Evolutionary conservation across 2,888 invertebrate genomes (phyloP).

Genomic region (Yponomeuta sedellus): DNA sequence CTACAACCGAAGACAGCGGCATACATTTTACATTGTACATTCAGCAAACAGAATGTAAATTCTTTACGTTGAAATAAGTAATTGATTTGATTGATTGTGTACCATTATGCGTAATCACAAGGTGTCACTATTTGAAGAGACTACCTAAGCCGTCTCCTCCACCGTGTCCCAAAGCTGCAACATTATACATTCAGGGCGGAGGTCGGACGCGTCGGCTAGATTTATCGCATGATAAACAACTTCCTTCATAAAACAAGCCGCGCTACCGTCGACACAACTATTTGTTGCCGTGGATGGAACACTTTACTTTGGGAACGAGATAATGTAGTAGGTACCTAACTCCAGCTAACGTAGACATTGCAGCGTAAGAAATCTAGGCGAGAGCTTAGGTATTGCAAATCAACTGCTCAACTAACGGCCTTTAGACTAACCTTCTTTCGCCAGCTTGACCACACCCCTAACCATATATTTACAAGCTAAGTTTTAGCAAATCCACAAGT

Average conservation of each 20-base stretch:
- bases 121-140: neutral
- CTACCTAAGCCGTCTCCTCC: neutral
- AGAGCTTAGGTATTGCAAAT: no score
- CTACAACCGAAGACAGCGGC: no score
- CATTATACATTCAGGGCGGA: constrained; percentile 25
- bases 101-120: neutral
- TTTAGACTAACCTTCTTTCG: no score
- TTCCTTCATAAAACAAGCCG: constrained; percentile 61
- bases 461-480: no score
- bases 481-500: no score
- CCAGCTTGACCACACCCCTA: no score
- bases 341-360: neutral
- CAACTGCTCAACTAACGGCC: no score
- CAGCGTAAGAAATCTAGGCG: no score
- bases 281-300: neutral
- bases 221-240: constrained; percentile 62
- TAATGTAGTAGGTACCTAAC: neutral
- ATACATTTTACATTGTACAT: no score
- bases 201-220: constrained; percentile 42
- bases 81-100: no score
- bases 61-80: no score
- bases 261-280: constrained; percentile 24
- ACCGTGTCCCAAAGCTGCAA: neutral
- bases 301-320: neutral
- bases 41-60: no score